A percentile compares a stretch with the other conserved stretches of the same genome.
These are phyloP conservation scores for Penelope pileata DNA, from an alignment of 2,113 vertebrate species.

Conservation along the genomic window DNA sequence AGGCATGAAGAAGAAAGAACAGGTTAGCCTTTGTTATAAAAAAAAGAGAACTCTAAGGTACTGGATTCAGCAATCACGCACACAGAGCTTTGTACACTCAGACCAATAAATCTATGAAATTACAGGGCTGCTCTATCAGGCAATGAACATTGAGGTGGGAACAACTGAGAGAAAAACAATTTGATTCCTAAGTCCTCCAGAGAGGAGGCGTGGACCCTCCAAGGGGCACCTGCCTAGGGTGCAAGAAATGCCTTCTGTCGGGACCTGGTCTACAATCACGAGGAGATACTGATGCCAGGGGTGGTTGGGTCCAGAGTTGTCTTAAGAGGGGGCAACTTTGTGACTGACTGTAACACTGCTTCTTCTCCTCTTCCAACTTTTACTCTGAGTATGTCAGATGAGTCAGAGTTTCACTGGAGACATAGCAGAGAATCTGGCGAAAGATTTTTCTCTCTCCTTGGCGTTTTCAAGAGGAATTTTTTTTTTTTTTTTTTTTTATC, in stretches of 20 bases:
- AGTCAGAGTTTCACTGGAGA: background rate
- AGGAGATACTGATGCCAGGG: background rate
- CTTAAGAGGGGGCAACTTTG: background rate
- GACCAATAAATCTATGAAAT: slow-evolving; percentile 6
- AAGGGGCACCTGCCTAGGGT: background rate
- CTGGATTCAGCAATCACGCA: background rate
- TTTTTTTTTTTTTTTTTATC: background rate
- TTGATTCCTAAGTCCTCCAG: background rate
- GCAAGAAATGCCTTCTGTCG: background rate
- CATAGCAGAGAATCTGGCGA: background rate
- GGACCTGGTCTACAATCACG: background rate
- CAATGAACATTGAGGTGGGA: background rate
- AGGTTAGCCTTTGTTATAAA: background rate
- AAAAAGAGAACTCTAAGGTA: background rate
- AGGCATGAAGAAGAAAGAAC: slow-evolving; percentile 37
- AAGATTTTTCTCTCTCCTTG: background rate
- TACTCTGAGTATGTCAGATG: background rate
- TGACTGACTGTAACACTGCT: background rate
- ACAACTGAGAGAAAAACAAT: background rate
- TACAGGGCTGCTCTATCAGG: background rate
- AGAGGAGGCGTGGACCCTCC: background rate
- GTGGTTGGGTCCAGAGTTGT: background rate
- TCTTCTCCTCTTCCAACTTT: background rate
- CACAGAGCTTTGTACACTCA: background rate
- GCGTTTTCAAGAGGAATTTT: background rate